Evolutionary conservation across 2,797 vertebrate genomes (phyloP).

Genomic region (Spinus pinus): DNA sequence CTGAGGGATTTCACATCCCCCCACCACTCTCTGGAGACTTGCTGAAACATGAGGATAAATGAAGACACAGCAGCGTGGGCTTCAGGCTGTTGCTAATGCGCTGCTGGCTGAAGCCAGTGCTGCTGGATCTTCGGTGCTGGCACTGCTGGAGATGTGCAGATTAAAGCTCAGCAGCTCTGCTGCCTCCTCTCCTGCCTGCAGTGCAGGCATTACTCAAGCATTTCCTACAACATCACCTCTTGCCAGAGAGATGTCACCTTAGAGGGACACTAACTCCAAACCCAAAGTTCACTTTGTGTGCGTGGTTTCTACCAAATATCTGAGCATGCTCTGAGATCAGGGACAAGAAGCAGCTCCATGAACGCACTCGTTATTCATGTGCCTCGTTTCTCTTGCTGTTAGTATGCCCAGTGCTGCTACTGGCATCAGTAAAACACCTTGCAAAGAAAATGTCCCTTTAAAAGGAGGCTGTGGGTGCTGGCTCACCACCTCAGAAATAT

Average conservation of each 20-base stretch:
- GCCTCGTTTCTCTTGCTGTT: background rate
- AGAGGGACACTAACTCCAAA: background rate
- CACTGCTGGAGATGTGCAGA: background rate
- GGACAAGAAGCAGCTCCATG: background rate
- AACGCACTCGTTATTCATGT: background rate
- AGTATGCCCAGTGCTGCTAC: background rate
- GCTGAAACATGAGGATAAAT: background rate
- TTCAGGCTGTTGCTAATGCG: background rate
- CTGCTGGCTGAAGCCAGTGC: background rate
- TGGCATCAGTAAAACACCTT: background rate
- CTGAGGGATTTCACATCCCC: background rate
- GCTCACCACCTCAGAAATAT: background rate
- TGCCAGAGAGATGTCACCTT: background rate
- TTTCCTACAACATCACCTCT: background rate
- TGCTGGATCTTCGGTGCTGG: accelerated
- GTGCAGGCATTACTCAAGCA: background rate
- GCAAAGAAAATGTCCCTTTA: background rate
- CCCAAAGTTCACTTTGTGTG: background rate
- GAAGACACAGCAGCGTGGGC: background rate
- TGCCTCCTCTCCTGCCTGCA: background rate
- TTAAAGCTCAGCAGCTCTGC: background rate
- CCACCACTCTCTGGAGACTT: background rate
- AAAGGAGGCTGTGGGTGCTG: background rate
- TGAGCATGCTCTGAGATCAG: background rate
- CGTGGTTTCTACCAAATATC: background rate